Base-by-base conservation (phyloP, 2,113 vertebrate genomes). In the Cynoglossus semilaevis region DNA sequence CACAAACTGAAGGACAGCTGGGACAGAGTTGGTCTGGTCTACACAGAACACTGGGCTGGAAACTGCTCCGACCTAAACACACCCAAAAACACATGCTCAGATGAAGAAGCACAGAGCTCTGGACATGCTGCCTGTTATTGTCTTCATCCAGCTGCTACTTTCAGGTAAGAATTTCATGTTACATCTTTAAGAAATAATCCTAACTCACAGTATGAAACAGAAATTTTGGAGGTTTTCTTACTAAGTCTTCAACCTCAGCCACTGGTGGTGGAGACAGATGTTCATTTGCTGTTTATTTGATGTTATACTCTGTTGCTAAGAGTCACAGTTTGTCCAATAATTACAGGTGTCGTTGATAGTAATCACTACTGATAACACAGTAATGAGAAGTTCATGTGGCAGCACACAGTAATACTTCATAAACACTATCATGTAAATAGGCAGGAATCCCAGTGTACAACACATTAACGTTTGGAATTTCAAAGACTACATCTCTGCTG, bases 91-190 rank as follows among this genome's bases (percentile, higher is more conserved):
- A 16, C 22, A 45, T 7, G 35, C 6, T 34, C 22, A 37, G 7
- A 16, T 54, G 17, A 42, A 44, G 52, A 22, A 37, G 11, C 17
- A 29, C 9, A 40, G 8, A 8, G 51, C 34, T 63, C 37, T 17
- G 58, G 72, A 72, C 11, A 86, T 62, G 73, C 63, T 45, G 40
- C 51, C 2, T 35, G 47, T 50, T 38, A 47, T 35, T 56, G 47
- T 76, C 43, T 10, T 83, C 45, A 22, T 81, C 51, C 59, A 85
- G 29, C 5, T 84, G 35, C 4, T 84, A 57, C 46, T 80, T 15
- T 59, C 71, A 74, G 88, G 88, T 87, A 63, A 82, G 82, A 56
- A 37, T 59, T 7, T 46, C 3, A 29, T 46, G 15, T 3, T 38
- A 10, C 38, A n/a, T 50, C 10, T 29, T 29, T 29, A 29, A 29